A percentile compares a stretch with the other conserved stretches of the same genome.
phyloP scores from a whole-genome alignment of 1,140 invertebrate genomes.

The Euura saliciscinereae region DNA sequence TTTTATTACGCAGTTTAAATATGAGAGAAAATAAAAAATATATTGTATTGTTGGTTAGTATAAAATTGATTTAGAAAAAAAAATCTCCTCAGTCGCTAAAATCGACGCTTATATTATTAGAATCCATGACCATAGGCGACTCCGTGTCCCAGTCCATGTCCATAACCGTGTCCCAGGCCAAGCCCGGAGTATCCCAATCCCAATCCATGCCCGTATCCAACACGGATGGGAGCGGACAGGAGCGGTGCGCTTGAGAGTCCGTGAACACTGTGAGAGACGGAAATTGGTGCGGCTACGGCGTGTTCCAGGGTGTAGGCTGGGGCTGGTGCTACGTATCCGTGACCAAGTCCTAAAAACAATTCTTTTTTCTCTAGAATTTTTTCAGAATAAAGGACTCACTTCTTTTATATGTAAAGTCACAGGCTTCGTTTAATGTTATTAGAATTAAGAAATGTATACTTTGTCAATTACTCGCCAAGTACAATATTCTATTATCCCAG shows the following conservation, averaged over 20 bases:
- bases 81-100: slow-evolving; percentile 7
- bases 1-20: too few species aligned
- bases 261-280: slow-evolving; percentile 13
- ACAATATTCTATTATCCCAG: too few species aligned
- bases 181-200: not conserved
- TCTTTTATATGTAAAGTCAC: too few species aligned
- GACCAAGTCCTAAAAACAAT: slow-evolving; percentile 26
- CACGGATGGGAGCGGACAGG: not conserved
- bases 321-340: slow-evolving; percentile 24
- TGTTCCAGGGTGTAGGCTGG: slow-evolving; percentile 11
- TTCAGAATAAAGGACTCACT: too few species aligned
- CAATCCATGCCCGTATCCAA: not conserved
- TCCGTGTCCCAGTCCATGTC: slow-evolving; percentile 16
- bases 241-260: not conserved
- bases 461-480: too few species aligned
- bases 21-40: too few species aligned
- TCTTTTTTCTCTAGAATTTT: too few species aligned
- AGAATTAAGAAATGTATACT: too few species aligned
- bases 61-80: not conserved
- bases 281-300: slow-evolving; percentile 10
- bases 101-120: slow-evolving; percentile 5
- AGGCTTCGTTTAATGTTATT: too few species aligned
- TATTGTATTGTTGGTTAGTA: too few species aligned
- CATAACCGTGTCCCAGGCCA: not conserved
- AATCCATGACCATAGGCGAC: slow-evolving; percentile 8